Percentiles rank a stretch among this genome's conserved stretches.
These are phyloP conservation scores for Brachionus rubens DNA, from an alignment of 1,140 invertebrate species.

Conservation along the genomic window DNA sequence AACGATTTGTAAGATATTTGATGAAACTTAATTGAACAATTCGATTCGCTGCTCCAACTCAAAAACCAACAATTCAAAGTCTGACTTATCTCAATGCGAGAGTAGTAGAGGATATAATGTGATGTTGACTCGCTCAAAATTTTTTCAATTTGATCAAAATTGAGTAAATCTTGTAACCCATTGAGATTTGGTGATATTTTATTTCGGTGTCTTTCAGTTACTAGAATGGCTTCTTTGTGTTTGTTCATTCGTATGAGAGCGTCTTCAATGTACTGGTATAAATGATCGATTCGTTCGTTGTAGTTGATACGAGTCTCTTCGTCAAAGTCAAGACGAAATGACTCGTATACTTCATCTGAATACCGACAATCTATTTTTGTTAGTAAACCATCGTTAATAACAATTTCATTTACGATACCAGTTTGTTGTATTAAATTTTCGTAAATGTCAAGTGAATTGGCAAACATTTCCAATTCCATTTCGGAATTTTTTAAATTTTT, in stretches of 20 bases:
- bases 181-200: constrained; percentile 4
- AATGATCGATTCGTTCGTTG: not conserved
- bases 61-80: constrained; percentile 39
- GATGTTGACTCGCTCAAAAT: not conserved
- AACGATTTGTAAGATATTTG: constrained; percentile 32
- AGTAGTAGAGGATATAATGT: not conserved
- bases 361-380: not conserved
- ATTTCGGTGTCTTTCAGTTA: constrained; percentile 18
- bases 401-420: not conserved
- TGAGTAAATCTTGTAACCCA: constrained; percentile 2
- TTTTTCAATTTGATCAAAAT: constrained; percentile 35
- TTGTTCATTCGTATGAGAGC: constrained; percentile 8
- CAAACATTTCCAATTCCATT: constrained; percentile 46
- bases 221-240: constrained; percentile 25
- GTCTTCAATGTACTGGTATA: constrained; percentile 31
- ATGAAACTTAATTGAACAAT: constrained; percentile 6
- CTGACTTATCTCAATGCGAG: not conserved
- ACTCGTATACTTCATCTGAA: not conserved
- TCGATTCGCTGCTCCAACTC: not conserved
- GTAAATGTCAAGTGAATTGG: constrained; percentile 36
- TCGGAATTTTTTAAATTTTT: constrained; percentile 37
- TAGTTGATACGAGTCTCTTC: constrained; percentile 13
- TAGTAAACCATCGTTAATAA: not conserved
- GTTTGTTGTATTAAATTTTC: not conserved
- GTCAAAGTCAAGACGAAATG: constrained; percentile 38